A percentile compares a stretch with the other conserved stretches of the same genome.
Conservation (phyloP, 2,113 vertebrate species). For the Petromus typicus region DNA sequence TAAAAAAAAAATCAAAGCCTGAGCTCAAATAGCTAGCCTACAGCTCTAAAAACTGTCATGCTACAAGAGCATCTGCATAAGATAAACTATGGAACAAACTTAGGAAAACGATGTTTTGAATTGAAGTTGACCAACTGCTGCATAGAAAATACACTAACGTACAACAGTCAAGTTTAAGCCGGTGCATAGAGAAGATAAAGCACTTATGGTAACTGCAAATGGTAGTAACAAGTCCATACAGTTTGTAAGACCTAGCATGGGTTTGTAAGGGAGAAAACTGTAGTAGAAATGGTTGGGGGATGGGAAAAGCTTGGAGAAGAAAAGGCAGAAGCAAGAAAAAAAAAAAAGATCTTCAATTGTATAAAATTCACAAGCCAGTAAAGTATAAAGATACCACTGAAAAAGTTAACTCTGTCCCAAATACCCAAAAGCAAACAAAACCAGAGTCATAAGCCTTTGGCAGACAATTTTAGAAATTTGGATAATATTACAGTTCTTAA, state of each 20-base stretch:
- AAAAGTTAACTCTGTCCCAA: conserved; percentile 83
- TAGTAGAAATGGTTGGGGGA: conserved; percentile 82
- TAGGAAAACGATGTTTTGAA: conserved; percentile 85
- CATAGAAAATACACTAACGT: conserved; percentile 95
- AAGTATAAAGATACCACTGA: conserved; percentile 86
- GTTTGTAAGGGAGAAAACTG: conserved; percentile 79
- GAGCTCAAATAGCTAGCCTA: conserved; percentile 76
- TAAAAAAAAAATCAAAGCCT: conserved; percentile 71
- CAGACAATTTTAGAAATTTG: conserved; percentile 85
- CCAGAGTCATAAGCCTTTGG: conserved; percentile 88
- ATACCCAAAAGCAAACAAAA: conserved; percentile 86
- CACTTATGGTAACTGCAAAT: conserved; percentile 99
- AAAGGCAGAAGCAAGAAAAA: conserved; percentile 30
- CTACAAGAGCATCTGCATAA: conserved; percentile 82
- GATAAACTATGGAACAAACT: conserved; percentile 83
- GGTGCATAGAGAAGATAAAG: conserved; percentile 99
- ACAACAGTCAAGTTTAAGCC: conserved; percentile 97
- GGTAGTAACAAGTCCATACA: conserved; percentile 92
- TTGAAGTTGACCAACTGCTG: conserved; percentile 89
- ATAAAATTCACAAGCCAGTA: conserved; percentile 85
- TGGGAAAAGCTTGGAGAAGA: conserved; percentile 43
- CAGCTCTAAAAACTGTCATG: conserved; percentile 84
- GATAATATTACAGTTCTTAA: conserved; percentile 86
- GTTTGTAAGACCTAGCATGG: conserved; percentile 87
- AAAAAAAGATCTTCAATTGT: conserved; percentile 79